Conservation (phyloP, 2,797 vertebrate genomes). For the Melopsittacus undulatus region DNA sequence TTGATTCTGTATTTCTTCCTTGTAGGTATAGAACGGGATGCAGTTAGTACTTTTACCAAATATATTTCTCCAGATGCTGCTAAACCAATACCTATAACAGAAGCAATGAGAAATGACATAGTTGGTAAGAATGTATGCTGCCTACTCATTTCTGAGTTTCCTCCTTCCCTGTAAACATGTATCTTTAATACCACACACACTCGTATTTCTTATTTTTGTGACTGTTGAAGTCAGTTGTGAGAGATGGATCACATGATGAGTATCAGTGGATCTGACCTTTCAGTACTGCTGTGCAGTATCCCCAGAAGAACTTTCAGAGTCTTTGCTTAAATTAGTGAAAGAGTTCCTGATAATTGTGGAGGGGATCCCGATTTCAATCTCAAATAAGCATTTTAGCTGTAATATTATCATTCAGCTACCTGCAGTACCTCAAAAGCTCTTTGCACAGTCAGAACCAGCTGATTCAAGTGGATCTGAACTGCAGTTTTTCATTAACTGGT, state of each 20-base stretch:
- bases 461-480: neutral
- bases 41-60: slow-evolving; percentile 96
- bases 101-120: slow-evolving; percentile 94
- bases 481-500: neutral
- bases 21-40: slow-evolving; percentile 95
- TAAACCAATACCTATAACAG: slow-evolving; percentile 95
- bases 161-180: neutral
- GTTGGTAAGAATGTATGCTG: slow-evolving; percentile 84
- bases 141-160: neutral
- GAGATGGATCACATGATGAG: neutral
- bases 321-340: neutral
- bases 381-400: neutral
- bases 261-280: neutral
- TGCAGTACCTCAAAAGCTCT: neutral
- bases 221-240: neutral
- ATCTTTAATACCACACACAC: neutral
- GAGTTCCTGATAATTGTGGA: neutral
- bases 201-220: neutral
- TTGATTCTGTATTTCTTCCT: slow-evolving; percentile 30
- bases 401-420: neutral
- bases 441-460: neutral
- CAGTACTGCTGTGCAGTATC: neutral
- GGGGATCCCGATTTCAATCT: neutral
- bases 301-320: neutral
- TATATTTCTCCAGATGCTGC: slow-evolving; percentile 97